These are phyloP conservation scores for Rhamnusium bicolor DNA, from an alignment of 2,888 invertebrate species.

Conservation along the genomic window DNA sequence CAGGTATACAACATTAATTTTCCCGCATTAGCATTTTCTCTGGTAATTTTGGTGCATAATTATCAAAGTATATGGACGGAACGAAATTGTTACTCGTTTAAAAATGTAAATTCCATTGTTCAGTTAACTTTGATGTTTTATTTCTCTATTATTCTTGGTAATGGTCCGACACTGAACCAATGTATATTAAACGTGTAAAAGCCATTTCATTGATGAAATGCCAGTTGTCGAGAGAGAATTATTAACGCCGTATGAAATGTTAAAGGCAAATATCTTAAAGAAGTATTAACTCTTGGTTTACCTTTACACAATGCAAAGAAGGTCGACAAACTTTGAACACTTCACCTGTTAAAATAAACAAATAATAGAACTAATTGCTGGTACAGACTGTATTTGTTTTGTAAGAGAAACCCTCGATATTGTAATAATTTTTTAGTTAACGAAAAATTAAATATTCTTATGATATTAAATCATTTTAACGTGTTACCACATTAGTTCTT, in stretches of 20 bases:
- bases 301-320: conserved; percentile 3
- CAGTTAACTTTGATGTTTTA: not conserved
- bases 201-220: conserved; percentile 14
- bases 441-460: too few species aligned
- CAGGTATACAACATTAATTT: not conserved
- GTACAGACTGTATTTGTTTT: conserved; percentile 21
- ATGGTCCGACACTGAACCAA: not conserved
- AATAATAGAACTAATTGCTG: conserved; percentile 30
- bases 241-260: conserved; percentile 40
- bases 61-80: not conserved
- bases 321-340: conserved; percentile 33
- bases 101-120: not conserved
- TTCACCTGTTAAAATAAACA: conserved; percentile 33
- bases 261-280: conserved; percentile 39
- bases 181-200: not conserved
- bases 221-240: conserved; percentile 29
- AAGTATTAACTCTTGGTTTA: conserved; percentile 5
- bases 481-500: too few species aligned
- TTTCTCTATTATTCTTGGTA: not conserved
- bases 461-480: too few species aligned
- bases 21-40: not conserved
- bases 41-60: not conserved
- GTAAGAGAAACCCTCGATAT: conserved; percentile 5
- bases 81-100: not conserved
- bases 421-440: too few species aligned